These are phyloP conservation scores for Bombus haemorrhoidalis DNA, from an alignment of 1,140 invertebrate genomes.

Conservation along the genomic window DNA sequence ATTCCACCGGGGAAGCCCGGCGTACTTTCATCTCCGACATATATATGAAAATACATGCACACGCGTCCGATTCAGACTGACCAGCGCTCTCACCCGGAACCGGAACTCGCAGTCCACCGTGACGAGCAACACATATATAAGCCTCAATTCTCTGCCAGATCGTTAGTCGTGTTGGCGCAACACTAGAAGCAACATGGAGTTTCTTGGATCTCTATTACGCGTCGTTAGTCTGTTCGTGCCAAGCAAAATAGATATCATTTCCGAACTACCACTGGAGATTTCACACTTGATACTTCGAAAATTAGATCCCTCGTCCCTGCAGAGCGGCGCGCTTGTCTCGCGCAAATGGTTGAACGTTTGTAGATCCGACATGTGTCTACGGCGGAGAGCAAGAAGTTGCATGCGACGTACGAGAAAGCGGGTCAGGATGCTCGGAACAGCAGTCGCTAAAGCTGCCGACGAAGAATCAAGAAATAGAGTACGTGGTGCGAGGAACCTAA, in stretches of 20 bases:
- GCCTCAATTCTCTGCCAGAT: neutral
- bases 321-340: constrained; percentile 33
- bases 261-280: constrained; percentile 42
- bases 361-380: constrained; percentile 9
- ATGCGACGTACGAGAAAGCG: no score
- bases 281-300: constrained; percentile 42
- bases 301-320: neutral
- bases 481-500: no score
- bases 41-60: no score
- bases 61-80: no score
- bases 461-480: no score
- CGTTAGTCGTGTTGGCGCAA: neutral
- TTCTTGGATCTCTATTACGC: constrained; percentile 1
- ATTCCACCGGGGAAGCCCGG: no score
- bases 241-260: constrained; percentile 24
- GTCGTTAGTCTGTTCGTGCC: neutral
- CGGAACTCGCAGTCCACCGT: no score
- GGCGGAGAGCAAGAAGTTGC: no score
- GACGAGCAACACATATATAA: neutral
- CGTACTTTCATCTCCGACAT: no score
- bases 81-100: no score
- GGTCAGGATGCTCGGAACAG: no score
- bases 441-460: no score
- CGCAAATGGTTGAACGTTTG: constrained; percentile 43
- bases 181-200: neutral